These are phyloP conservation scores for Megalops atlanticus DNA, from an alignment of 2,113 vertebrate species.

Conservation along the genomic window DNA sequence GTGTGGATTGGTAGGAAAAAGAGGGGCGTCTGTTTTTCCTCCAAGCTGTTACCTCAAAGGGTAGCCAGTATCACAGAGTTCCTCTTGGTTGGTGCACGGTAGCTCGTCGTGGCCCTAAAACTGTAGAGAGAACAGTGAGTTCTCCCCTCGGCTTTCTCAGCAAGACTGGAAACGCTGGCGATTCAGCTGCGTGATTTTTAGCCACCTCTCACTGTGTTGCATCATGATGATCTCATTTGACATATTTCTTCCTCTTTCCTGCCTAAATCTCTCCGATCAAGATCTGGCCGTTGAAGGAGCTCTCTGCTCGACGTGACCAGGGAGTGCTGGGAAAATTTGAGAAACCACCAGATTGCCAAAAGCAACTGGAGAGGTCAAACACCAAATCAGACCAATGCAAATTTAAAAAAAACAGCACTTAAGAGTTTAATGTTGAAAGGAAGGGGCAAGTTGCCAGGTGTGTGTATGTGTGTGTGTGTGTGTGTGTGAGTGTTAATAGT, in stretches of 20 bases:
- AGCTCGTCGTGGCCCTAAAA: too few species aligned
- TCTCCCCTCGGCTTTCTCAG: neutral
- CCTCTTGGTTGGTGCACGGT: too few species aligned
- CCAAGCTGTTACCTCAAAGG: too few species aligned
- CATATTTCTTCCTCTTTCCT: too few species aligned
- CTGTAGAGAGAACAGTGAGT: too few species aligned
- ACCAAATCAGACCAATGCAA: neutral
- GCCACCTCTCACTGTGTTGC: too few species aligned
- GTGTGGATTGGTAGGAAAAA: neutral
- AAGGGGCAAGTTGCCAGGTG: neutral
- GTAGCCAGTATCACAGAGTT: too few species aligned
- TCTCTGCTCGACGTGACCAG: too few species aligned
- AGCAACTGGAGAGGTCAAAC: neutral
- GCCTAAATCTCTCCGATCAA: too few species aligned
- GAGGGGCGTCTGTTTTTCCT: neutral
- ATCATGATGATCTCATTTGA: too few species aligned
- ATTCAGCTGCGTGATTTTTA: neutral
- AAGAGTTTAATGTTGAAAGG: neutral
- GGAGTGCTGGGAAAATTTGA: neutral
- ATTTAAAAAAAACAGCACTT: constrained; percentile 5
- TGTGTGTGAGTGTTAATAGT: neutral
- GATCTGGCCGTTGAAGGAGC: too few species aligned
- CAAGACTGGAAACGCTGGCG: neutral
- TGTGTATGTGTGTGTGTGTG: neutral
- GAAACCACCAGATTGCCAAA: neutral